A percentile compares a stretch with the other conserved stretches of the same genome.
phyloP scores from a whole-genome alignment of 2,797 vertebrate genomes.

The Oreortyx pictus region DNA sequence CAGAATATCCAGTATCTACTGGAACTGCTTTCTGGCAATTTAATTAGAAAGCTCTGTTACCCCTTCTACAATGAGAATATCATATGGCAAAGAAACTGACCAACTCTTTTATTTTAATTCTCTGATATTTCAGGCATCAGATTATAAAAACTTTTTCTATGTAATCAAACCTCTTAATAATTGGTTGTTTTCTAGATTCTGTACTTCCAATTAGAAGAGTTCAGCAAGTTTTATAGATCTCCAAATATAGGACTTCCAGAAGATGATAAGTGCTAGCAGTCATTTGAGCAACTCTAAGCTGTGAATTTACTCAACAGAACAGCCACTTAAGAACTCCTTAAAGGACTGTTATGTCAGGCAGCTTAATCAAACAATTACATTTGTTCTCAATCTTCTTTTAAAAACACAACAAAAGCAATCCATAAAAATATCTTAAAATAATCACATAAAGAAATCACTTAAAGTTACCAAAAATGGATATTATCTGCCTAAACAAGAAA shows the following conservation, averaged over 20 bases:
- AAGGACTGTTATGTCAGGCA: background rate
- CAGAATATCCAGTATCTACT: background rate
- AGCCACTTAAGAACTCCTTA: background rate
- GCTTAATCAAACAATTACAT: conserved; percentile 20
- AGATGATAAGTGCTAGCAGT: background rate
- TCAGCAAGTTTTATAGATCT: background rate
- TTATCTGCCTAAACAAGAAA: background rate
- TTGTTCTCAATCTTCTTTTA: background rate
- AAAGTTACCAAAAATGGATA: background rate
- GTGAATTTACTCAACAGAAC: conserved; percentile 32
- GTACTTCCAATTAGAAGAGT: background rate
- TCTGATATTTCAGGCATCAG: background rate
- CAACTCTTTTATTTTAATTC: background rate
- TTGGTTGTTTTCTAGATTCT: background rate
- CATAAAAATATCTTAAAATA: background rate
- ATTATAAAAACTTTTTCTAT: background rate
- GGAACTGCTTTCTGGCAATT: background rate
- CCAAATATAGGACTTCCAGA: conserved; percentile 12
- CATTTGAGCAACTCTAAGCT: background rate
- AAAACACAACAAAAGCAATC: background rate
- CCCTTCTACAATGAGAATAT: background rate
- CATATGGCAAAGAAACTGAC: background rate
- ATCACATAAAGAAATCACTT: background rate
- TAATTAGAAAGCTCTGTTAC: background rate
- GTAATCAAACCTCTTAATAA: background rate